phyloP scores from a whole-genome alignment of 2,888 invertebrate species.

The Amphipyra tragopoginis region DNA sequence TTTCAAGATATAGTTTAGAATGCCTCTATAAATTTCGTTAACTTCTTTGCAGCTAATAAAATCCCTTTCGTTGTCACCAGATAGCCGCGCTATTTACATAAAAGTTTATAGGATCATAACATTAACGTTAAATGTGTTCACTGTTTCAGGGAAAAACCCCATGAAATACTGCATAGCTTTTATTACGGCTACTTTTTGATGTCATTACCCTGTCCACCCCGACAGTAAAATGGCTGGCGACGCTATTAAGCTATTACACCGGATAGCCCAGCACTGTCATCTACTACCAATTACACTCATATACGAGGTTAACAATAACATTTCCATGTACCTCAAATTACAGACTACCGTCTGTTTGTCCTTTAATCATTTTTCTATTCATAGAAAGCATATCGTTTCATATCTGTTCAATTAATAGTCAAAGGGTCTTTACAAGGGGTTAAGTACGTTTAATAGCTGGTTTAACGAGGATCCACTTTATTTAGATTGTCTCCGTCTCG shows the following conservation, averaged over 20 bases:
- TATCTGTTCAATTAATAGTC: slow-evolving; percentile 65
- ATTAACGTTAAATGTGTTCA: slow-evolving; percentile 38
- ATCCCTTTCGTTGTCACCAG: slow-evolving; percentile 40
- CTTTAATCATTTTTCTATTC: slow-evolving; percentile 65
- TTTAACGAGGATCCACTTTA: slow-evolving; percentile 79
- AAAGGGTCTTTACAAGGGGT: slow-evolving; percentile 67
- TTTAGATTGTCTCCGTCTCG: slow-evolving; percentile 72
- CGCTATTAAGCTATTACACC: slow-evolving; percentile 73
- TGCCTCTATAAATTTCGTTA: slow-evolving; percentile 40
- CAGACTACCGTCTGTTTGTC: slow-evolving; percentile 34
- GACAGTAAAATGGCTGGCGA: slow-evolving; percentile 61
- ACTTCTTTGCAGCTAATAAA: slow-evolving; percentile 50
- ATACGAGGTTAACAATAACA: slow-evolving; percentile 56
- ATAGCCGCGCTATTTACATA: slow-evolving; percentile 51
- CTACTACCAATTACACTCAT: slow-evolving; percentile 64
- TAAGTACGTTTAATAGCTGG: slow-evolving; percentile 75
- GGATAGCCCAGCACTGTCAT: slow-evolving; percentile 69
- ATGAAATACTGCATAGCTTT: slow-evolving; percentile 62
- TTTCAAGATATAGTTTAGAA: slow-evolving; percentile 38
- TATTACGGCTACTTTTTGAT: slow-evolving; percentile 67
- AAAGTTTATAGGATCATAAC: slow-evolving; percentile 53
- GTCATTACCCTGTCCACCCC: slow-evolving; percentile 71
- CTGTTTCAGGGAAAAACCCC: slow-evolving; percentile 62
- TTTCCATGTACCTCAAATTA: slow-evolving; percentile 49
- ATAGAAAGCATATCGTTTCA: slow-evolving; percentile 51